phyloP scores from a whole-genome alignment of 1,140 invertebrate species.

The Megathymus violae region DNA sequence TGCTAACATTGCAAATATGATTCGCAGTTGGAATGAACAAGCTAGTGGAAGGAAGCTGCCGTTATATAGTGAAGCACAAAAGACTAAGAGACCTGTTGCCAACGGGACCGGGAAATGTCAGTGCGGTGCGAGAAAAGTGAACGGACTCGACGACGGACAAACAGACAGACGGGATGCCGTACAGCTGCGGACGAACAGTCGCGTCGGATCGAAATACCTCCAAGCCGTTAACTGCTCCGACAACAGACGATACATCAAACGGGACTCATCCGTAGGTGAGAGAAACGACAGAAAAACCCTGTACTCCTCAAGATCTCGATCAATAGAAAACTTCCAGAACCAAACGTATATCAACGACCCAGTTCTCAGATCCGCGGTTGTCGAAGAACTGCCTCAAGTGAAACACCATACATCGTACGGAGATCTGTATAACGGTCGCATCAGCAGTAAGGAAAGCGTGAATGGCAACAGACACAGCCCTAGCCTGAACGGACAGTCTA shows the following conservation, averaged over 20 bases:
- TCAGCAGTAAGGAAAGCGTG: constrained; percentile 72
- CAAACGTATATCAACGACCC: constrained; percentile 61
- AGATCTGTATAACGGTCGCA: constrained; percentile 73
- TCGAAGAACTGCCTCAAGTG: constrained; percentile 56
- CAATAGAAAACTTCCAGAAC: constrained; percentile 80
- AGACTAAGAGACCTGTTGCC: constrained; percentile 74
- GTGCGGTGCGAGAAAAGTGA: constrained; percentile 73
- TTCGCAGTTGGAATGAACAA: constrained; percentile 81
- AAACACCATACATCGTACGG: constrained; percentile 80
- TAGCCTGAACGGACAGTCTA: constrained; percentile 74
- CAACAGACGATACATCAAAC: constrained; percentile 65
- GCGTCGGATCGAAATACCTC: constrained; percentile 78
- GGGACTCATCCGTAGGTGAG: constrained; percentile 65
- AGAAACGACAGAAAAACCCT: constrained; percentile 59
- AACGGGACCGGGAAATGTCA: constrained; percentile 77
- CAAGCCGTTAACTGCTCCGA: constrained; percentile 71
- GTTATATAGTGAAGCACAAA: constrained; percentile 81
- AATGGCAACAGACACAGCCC: constrained; percentile 74
- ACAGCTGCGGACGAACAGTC: constrained; percentile 69
- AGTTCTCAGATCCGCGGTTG: constrained; percentile 53
- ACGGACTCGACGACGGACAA: constrained; percentile 60
- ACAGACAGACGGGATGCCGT: constrained; percentile 57
- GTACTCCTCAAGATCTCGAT: constrained; percentile 69
- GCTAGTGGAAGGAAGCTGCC: constrained; percentile 77
- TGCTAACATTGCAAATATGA: constrained; percentile 27